Percentiles rank a stretch among this genome's conserved stretches.
Conservation (phyloP, 2,113 vertebrate species). For the Uropsilus gracilis region DNA sequence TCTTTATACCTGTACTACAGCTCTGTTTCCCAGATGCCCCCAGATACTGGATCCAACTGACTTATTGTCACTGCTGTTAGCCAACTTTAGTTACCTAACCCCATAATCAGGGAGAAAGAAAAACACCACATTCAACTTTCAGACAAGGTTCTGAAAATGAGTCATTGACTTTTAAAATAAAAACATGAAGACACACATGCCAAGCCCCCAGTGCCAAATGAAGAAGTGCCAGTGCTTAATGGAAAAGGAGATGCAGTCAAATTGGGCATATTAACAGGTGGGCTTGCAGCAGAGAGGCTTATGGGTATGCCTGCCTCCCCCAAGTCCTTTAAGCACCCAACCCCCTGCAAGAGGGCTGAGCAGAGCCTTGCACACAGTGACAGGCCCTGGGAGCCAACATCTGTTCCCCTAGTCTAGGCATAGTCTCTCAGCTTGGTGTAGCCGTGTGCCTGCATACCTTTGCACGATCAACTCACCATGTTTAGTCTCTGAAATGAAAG, state of each 20-base stretch:
- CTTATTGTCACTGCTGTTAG: background rate
- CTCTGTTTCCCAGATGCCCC: background rate
- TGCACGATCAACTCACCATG: background rate
- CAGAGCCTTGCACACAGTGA: background rate
- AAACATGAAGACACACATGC: background rate
- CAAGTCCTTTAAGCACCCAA: background rate
- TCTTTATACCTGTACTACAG: background rate
- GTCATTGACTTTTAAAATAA: slow-evolving; percentile 28
- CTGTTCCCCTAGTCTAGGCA: background rate
- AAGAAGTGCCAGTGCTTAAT: background rate
- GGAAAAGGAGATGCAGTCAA: background rate
- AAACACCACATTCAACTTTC: background rate
- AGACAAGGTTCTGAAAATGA: background rate
- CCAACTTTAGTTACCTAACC: background rate
- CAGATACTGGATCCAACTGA: background rate
- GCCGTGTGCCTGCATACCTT: background rate
- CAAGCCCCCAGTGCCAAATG: background rate
- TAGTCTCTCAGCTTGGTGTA: background rate
- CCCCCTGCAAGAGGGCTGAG: background rate
- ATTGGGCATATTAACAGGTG: background rate
- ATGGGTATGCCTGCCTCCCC: background rate
- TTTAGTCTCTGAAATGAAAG: background rate
- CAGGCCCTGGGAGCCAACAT: background rate
- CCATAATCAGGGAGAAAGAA: background rate
- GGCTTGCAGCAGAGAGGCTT: background rate